Evolutionary conservation across 1,140 invertebrate species (phyloP).

Genomic region (Trichogramma pretiosum): DNA sequence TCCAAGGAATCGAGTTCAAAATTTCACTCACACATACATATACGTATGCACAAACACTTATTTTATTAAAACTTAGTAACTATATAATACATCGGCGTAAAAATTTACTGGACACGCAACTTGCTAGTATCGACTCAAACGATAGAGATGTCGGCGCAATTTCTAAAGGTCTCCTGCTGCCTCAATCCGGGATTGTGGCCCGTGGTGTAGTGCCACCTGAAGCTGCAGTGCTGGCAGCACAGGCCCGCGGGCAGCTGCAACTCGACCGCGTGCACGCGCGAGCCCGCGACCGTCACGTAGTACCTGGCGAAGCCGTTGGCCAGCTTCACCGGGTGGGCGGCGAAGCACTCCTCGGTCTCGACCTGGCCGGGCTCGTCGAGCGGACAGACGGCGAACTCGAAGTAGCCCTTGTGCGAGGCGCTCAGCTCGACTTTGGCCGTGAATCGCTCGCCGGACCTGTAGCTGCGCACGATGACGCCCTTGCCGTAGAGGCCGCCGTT

Average conservation of each 20-base stretch:
- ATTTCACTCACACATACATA: too few species aligned
- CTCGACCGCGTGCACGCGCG: constrained; percentile 15
- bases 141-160: constrained; percentile 60
- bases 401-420: constrained; percentile 59
- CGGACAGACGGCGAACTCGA: constrained; percentile 52
- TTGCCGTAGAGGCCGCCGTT: too few species aligned
- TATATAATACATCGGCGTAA: too few species aligned
- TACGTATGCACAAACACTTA: too few species aligned
- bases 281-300: constrained; percentile 1
- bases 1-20: too few species aligned
- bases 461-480: too few species aligned
- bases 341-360: constrained; percentile 54
- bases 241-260: constrained; percentile 30
- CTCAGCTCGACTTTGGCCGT: constrained; percentile 61
- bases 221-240: constrained; percentile 53
- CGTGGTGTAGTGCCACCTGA: constrained; percentile 57
- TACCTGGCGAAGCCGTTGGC: constrained; percentile 41
- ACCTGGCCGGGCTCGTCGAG: constrained; percentile 40
- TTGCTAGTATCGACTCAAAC: too few species aligned
- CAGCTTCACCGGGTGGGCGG: constrained; percentile 51
- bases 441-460: constrained; percentile 22
- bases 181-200: constrained; percentile 57
- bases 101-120: too few species aligned
- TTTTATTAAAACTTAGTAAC: too few species aligned
- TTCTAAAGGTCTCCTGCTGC: constrained; percentile 55